phyloP scores from a whole-genome alignment of 2,113 vertebrate genomes.

The Neodon shergylaensis region DNA sequence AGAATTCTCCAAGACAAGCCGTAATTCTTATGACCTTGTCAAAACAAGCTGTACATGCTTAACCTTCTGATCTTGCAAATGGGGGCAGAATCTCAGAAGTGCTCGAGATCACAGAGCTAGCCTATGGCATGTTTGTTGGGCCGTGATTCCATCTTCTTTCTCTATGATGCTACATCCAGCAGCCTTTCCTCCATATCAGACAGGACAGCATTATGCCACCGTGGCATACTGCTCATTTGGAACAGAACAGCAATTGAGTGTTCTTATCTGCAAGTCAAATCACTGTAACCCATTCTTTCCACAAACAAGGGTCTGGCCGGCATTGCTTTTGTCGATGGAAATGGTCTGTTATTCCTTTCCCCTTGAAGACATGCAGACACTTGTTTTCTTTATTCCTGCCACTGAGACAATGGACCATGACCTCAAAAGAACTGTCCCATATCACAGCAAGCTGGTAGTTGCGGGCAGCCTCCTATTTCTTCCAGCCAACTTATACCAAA shows the following conservation, averaged over 20 bases:
- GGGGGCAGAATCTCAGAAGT: background rate
- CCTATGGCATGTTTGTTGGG: background rate
- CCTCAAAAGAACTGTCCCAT: constrained; percentile 54
- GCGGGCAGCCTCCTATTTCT: constrained; percentile 55
- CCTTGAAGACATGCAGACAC: background rate
- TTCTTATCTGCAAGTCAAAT: background rate
- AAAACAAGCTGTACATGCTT: background rate
- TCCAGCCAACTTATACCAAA: constrained; percentile 70
- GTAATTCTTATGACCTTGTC: background rate
- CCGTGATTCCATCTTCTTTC: background rate
- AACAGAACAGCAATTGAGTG: background rate
- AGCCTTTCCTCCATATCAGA: background rate
- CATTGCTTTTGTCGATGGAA: background rate
- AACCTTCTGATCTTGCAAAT: background rate
- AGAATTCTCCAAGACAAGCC: background rate
- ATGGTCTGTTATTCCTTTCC: background rate
- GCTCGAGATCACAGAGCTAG: background rate
- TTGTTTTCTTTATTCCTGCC: background rate
- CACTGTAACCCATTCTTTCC: background rate
- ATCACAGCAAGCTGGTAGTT: constrained; percentile 70
- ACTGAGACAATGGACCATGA: background rate
- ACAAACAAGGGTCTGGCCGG: background rate
- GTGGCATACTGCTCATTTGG: background rate
- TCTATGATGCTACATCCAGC: background rate
- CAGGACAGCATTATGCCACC: fast-evolving